Base-by-base conservation (phyloP, 1,140 invertebrate species). In the Ladona fulva region DNA sequence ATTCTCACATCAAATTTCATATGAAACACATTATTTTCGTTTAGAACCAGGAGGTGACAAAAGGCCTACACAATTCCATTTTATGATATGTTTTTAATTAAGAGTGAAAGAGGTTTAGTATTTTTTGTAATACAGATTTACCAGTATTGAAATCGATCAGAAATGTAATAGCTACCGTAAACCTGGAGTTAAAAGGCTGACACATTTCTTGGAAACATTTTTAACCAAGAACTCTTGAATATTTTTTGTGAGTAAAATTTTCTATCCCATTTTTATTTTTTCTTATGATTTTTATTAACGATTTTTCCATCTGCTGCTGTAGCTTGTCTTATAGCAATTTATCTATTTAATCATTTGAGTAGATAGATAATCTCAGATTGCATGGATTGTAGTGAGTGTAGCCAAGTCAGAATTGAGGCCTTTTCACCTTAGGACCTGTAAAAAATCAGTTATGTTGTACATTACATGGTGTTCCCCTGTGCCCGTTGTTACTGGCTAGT, bases 301-400 rank as follows among this genome's bases (percentile, higher is more conserved):
- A 66, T 22, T 66, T 66, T 22, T 66, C 52, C 52, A 19, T 66
- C n/a, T 66, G 52, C 52, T 66, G 16, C n/a, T 16, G 52, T 66
- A 66, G 52, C n/a, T 66, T 19, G n/a, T 66, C 14, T 37, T 66
- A 16, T 66, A 22, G 52, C n/a, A 6, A 66, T 66, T 3, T 66
- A 19, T 22, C 52, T 66, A 66, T 66, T 66, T 66, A 19, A 66
- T 66, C n/a, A 66, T 66, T 66, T 66, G 14, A 66, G 52, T 66
- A 66, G 52, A 66, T 66, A 66, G 52, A 66, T 66, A 66, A 66
- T 66, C 14, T 66, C 52, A 66, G 14, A 19, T 66, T 66, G 52
- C 52, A 66, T 66, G 52, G 52, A 22, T 66, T 66, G 52, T 66
- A 66, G 52, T 66, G n/a, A 66, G n/a, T 66, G n/a, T 66, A 66